Evolutionary conservation across 2,797 vertebrate species (phyloP).

Genomic region (Silurus lanzhouensis): DNA sequence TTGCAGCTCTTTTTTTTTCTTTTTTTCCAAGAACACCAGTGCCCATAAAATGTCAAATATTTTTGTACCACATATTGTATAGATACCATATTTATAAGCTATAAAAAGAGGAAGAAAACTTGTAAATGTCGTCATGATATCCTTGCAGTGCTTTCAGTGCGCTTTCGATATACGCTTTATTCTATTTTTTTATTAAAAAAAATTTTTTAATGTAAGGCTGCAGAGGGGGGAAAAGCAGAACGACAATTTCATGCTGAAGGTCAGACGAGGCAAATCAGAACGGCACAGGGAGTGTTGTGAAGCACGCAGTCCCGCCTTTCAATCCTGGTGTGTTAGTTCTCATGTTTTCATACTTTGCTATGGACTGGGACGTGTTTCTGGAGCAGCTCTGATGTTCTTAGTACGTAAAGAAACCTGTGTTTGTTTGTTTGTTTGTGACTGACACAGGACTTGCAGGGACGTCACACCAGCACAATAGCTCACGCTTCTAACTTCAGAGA

Average conservation of each 20-base stretch:
- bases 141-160: constrained; percentile 84
- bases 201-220: constrained; percentile 43
- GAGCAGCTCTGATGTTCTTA: not conserved
- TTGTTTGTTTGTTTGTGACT: not conserved
- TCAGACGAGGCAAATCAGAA: not conserved
- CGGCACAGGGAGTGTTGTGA: not conserved
- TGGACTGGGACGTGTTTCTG: not conserved
- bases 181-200: constrained; percentile 76
- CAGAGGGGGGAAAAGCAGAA: constrained; percentile 64
- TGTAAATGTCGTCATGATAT: constrained; percentile 85
- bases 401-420: not conserved
- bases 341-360: not conserved
- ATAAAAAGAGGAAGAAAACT: constrained; percentile 74
- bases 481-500: constrained; percentile 44
- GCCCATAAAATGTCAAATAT: constrained; percentile 82
- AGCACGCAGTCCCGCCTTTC: not conserved
- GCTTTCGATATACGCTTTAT: constrained; percentile 73
- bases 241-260: constrained; percentile 67
- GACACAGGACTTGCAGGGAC: constrained; percentile 3
- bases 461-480: constrained; percentile 60
- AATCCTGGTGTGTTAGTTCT: not conserved
- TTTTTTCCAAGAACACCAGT: constrained; percentile 61
- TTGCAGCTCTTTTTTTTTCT: constrained; percentile 7
- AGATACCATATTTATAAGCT: constrained; percentile 93
- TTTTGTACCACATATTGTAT: constrained; percentile 88